These are phyloP conservation scores for Zophobas atratus DNA, from an alignment of 1,140 invertebrate genomes.

Conservation along the genomic window DNA sequence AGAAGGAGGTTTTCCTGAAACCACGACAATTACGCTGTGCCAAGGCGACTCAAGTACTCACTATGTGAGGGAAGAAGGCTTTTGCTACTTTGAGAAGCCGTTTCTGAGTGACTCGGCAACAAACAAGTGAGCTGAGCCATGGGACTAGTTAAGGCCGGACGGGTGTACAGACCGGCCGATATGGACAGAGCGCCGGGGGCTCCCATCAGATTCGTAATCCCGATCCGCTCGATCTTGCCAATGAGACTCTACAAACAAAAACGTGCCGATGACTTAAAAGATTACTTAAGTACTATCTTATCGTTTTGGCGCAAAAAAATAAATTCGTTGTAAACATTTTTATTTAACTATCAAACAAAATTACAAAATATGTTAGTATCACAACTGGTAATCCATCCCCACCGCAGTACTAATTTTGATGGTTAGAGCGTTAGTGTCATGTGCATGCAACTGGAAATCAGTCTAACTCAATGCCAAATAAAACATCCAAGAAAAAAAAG, in stretches of 20 bases:
- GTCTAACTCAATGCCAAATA: background rate
- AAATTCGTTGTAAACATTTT: too few species aligned
- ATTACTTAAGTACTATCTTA: background rate
- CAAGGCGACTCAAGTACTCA: background rate
- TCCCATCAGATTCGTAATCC: slow-evolving; percentile 79
- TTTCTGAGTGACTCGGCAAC: slow-evolving; percentile 64
- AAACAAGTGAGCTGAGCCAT: slow-evolving; percentile 84
- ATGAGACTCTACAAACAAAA: slow-evolving; percentile 70
- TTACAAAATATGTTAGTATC: too few species aligned
- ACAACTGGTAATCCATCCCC: too few species aligned
- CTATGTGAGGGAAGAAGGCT: slow-evolving; percentile 2
- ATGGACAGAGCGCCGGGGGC: slow-evolving; percentile 72
- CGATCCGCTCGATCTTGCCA: slow-evolving; percentile 80
- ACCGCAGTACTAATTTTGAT: background rate
- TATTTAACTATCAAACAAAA: too few species aligned
- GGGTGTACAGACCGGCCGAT: slow-evolving; percentile 72
- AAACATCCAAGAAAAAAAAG: background rate
- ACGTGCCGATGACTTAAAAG: background rate
- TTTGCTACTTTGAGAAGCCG: slow-evolving; percentile 33
- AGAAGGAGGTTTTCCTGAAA: slow-evolving; percentile 13
- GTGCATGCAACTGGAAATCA: background rate
- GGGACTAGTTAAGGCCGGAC: slow-evolving; percentile 76
- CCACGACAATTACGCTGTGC: background rate
- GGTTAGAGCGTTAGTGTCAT: background rate
- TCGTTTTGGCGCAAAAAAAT: too few species aligned